Percentiles rank a stretch among this genome's conserved stretches.
Evolutionary conservation across 2,113 vertebrate species (phyloP).

Genomic region (Perccottus glenii): DNA sequence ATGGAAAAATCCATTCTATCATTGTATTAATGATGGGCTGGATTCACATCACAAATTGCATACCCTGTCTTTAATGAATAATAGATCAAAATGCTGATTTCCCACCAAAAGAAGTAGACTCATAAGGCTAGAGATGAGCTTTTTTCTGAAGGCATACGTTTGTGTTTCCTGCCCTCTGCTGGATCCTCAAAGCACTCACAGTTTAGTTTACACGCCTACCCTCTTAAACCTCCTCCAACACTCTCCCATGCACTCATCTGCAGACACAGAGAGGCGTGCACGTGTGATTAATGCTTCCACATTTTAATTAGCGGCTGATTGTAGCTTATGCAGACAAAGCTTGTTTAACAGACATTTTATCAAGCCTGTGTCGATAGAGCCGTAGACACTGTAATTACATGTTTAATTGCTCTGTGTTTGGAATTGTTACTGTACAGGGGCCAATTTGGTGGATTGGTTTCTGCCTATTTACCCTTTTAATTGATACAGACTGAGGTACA

Average conservation of each 20-base stretch:
- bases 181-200: slow-evolving; percentile 6
- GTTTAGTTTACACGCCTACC: not conserved
- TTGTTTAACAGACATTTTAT: slow-evolving; percentile 46
- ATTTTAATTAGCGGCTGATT: slow-evolving; percentile 58
- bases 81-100: not conserved
- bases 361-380: slow-evolving; percentile 19
- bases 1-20: no score
- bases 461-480: slow-evolving; percentile 22
- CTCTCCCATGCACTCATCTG: slow-evolving; percentile 43
- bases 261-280: slow-evolving; percentile 57
- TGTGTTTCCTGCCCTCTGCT: slow-evolving; percentile 57
- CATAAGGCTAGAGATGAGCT: not conserved
- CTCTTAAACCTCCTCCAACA: not conserved
- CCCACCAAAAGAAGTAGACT: not conserved
- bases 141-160: not conserved
- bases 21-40: no score
- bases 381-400: slow-evolving; percentile 43
- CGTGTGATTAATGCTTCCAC: slow-evolving; percentile 55
- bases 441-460: slow-evolving; percentile 26
- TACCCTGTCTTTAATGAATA: not conserved
- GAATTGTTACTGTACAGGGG: slow-evolving; percentile 22
- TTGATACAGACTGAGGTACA: not conserved
- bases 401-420: slow-evolving; percentile 43
- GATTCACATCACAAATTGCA: not conserved
- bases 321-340: slow-evolving; percentile 9